Conservation (phyloP, 2,888 invertebrate species). For the Gastracanthus pulcherrimus region DNA sequence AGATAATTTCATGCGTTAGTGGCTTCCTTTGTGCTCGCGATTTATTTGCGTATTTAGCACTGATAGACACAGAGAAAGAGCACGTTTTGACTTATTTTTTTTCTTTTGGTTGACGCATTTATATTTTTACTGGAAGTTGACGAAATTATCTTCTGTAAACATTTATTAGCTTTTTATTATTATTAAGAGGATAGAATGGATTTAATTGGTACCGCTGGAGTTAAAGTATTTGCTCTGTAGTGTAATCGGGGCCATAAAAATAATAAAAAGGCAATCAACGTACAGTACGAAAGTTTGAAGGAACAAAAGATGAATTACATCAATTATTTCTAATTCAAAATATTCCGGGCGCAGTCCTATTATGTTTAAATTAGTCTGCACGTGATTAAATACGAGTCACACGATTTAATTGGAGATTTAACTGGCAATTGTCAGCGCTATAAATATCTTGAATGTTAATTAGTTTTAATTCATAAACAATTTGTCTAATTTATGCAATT, state of each 20-base stretch:
- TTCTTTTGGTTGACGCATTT: neutral
- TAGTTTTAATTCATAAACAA: neutral
- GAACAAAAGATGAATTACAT: neutral
- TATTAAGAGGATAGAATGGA: neutral
- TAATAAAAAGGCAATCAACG: neutral
- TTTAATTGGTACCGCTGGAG: neutral
- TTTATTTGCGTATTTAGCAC: neutral
- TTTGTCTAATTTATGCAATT: neutral
- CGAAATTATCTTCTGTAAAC: neutral
- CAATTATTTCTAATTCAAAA: neutral
- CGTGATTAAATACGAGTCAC: neutral
- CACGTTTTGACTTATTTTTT: neutral
- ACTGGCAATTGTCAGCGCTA: slow-evolving; percentile 16
- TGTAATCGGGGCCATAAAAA: neutral
- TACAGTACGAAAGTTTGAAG: neutral
- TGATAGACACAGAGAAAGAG: neutral
- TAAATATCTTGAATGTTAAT: neutral
- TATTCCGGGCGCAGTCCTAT: neutral
- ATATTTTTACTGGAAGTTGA: neutral
- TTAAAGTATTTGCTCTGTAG: too few species aligned
- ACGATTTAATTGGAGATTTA: slow-evolving; percentile 1
- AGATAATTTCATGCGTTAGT: neutral
- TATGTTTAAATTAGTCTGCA: neutral
- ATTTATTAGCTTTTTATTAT: neutral
- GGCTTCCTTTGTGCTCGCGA: neutral